phyloP scores from a whole-genome alignment of 2,797 vertebrate genomes.

The Fundulus diaphanus region DNA sequence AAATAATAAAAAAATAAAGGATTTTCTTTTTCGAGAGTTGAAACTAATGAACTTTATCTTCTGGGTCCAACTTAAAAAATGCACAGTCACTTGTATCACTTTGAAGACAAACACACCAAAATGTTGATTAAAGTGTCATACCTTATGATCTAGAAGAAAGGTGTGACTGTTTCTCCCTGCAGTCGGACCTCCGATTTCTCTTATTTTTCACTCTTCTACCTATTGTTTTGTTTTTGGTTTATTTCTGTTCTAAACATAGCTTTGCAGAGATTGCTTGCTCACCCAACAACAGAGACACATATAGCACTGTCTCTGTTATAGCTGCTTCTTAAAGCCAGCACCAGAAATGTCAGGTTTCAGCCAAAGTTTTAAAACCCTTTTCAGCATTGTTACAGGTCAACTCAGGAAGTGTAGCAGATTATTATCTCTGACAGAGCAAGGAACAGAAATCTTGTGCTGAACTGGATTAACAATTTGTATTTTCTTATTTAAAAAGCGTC shows the following conservation, averaged over 20 bases:
- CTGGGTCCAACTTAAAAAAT: too few relatives aligned
- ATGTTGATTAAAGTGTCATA: neutral
- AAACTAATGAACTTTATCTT: neutral
- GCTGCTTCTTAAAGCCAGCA: too few relatives aligned
- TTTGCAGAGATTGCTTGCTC: too few relatives aligned
- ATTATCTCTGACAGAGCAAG: neutral
- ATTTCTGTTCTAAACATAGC: too few relatives aligned
- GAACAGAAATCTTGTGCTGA: neutral
- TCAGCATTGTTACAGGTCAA: neutral
- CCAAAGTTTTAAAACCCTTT: neutral
- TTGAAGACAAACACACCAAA: neutral
- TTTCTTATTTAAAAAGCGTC: neutral
- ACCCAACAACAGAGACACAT: too few relatives aligned
- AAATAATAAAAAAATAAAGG: too few relatives aligned
- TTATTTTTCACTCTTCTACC: neutral
- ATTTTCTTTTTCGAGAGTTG: neutral
- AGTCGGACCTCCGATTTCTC: neutral
- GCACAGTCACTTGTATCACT: too few relatives aligned
- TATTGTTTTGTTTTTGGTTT: neutral
- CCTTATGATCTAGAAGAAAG: neutral
- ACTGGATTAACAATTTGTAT: neutral
- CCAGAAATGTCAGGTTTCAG: neutral
- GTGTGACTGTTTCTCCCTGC: neutral
- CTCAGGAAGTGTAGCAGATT: neutral
- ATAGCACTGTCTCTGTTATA: too few relatives aligned